Base-by-base conservation (phyloP, 2,797 vertebrate genomes). In the Ataeniobius toweri region DNA sequence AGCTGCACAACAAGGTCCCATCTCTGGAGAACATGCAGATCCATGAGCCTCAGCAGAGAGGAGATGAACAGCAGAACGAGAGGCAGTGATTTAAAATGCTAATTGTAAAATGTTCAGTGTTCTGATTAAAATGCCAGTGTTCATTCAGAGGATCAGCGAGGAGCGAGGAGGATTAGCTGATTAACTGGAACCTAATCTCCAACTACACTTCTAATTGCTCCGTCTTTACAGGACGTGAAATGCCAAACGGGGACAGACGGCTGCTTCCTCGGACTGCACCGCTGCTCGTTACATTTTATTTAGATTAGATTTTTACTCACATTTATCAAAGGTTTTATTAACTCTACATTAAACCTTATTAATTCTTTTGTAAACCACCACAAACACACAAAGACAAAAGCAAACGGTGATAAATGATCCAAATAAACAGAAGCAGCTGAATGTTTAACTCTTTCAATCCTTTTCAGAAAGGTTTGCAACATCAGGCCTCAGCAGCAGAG, bases 91-190 rank as follows among this genome's bases (percentile, higher is more conserved):
- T 71, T 70, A 22, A 71, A 77, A 78, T 76, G 75, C 63, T 53
- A 76, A 77, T 77, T 39, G 20, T 56, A 28, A 44, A 69, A 7
- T 13, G 5, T 61, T 50, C 59, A 61, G 18, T 18, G 44, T 50
- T 51, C 28, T 71, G 67, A 77, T 77, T 77, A 77, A 76, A 71
- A 77, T 77, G 75, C 67, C 67, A 36, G 20, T 4, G 56, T 26
- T 51, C 76, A 61, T 51, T 51, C 56, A 24, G 68, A 59, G 69
- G 58, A 72, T 78, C 69, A 78, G 56, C 39, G 50, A 56, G 39
- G 51, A 58, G 75, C 67, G 46, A 3, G 10, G 14, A 58, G 75
- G 75, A 76, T 77, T 71, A 71, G 39, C 31, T 39, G 76, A 78
- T 78, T 78, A 78, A 50, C 69, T 41, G 28, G 20, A 58, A 70